Conservation (phyloP, 2,888 invertebrate species). For the Ectemnius continuus region DNA sequence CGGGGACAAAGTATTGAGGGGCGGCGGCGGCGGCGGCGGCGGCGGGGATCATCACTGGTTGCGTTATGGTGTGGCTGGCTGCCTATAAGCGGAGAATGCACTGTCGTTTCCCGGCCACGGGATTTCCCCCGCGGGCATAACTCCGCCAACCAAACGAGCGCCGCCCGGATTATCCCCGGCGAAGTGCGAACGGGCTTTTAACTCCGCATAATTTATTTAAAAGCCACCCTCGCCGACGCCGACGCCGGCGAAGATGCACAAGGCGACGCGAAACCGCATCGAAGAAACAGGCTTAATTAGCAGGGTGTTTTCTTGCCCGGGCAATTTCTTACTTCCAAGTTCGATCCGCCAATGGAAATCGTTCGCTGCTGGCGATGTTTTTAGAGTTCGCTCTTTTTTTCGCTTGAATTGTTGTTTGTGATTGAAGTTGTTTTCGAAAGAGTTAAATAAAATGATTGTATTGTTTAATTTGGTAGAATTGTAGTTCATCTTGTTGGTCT, state of each 20-base stretch:
- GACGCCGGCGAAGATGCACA: slow-evolving; percentile 11
- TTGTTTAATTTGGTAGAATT: too few relatives aligned
- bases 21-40: too few relatives aligned
- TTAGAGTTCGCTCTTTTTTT: too few relatives aligned
- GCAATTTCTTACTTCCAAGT: slow-evolving; percentile 28
- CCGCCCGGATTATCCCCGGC: slow-evolving; percentile 59
- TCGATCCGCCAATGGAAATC: slow-evolving; percentile 37
- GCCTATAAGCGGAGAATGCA: slow-evolving; percentile 37
- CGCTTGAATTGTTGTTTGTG: too few relatives aligned
- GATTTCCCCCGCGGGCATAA: slow-evolving; percentile 45
- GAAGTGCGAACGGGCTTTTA: slow-evolving; percentile 67
- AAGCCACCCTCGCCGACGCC: too few relatives aligned
- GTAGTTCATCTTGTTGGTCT: too few relatives aligned
- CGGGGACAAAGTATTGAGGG: too few relatives aligned
- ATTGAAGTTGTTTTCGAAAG: too few relatives aligned
- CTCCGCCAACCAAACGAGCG: slow-evolving; percentile 48
- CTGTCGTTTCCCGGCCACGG: slow-evolving; percentile 34
- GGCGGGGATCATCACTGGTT: slow-evolving; percentile 8
- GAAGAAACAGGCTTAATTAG: slow-evolving; percentile 64
- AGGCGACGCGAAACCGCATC: slow-evolving; percentile 46
- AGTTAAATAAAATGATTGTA: too few relatives aligned
- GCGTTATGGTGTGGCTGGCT: slow-evolving; percentile 33
- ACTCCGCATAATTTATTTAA: slow-evolving; percentile 64
- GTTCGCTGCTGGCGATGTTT: too few relatives aligned
- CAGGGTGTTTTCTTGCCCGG: slow-evolving; percentile 49